These are phyloP conservation scores for Arizona elegans DNA, from an alignment of 2,113 vertebrate species.

Conservation along the genomic window DNA sequence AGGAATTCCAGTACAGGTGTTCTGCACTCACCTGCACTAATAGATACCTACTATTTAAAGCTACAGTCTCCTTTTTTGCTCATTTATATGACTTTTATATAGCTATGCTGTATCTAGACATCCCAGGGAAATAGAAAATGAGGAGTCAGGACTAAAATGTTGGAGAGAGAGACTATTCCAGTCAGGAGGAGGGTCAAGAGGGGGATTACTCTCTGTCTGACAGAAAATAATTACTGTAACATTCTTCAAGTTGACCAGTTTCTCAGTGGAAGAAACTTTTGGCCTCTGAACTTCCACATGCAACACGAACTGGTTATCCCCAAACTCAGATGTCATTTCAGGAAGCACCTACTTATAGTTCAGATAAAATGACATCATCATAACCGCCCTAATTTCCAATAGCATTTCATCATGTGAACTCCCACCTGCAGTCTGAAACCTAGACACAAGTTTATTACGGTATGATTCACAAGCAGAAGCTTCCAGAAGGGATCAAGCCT, in stretches of 20 bases:
- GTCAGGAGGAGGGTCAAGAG: background rate
- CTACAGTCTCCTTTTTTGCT: background rate
- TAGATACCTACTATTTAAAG: background rate
- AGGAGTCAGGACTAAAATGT: background rate
- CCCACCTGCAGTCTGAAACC: background rate
- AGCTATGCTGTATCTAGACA: background rate
- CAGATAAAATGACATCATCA: background rate
- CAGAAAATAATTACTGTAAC: background rate
- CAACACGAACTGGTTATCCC: background rate
- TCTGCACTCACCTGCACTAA: background rate
- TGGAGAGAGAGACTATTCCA: background rate
- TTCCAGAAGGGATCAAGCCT: background rate
- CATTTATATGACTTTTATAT: background rate
- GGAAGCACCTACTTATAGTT: background rate
- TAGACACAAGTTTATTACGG: background rate
- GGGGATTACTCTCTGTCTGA: background rate
- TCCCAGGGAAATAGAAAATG: background rate
- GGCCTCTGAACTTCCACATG: background rate
- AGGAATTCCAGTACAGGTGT: background rate
- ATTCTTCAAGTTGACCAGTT: background rate
- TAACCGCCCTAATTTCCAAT: background rate
- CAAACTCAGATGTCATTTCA: background rate
- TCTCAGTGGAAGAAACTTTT: background rate
- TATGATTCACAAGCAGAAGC: background rate
- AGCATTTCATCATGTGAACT: background rate